Evolutionary conservation across 2,888 invertebrate species (phyloP).

Genomic region (Pycnomerus fuliginosus): DNA sequence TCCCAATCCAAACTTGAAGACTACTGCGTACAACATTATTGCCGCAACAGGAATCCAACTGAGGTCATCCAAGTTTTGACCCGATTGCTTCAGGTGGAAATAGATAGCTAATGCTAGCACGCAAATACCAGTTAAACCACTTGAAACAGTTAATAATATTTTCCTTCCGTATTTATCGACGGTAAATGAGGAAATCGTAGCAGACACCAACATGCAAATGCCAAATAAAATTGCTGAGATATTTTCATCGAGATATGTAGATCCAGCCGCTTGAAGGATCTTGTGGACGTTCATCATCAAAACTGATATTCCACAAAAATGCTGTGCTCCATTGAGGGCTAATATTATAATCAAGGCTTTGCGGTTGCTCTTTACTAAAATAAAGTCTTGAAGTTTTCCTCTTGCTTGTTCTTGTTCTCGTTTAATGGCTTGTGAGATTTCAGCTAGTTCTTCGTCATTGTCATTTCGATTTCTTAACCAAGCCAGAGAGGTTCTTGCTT

Average conservation of each 20-base stretch:
- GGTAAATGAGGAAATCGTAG: slow-evolving; percentile 40
- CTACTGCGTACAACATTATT: slow-evolving; percentile 47
- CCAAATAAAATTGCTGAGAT: slow-evolving; percentile 47
- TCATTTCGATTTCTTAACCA: slow-evolving; percentile 38
- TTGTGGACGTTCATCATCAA: slow-evolving; percentile 51
- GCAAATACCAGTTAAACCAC: slow-evolving; percentile 42
- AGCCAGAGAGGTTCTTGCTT: slow-evolving; percentile 41
- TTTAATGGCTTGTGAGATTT: slow-evolving; percentile 44
- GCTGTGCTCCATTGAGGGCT: slow-evolving; percentile 47
- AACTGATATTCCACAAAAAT: slow-evolving; percentile 48
- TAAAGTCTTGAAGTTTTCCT: slow-evolving; percentile 44
- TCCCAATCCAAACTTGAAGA: slow-evolving; percentile 48
- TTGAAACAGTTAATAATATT: slow-evolving; percentile 41
- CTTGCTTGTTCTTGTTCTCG: slow-evolving; percentile 43
- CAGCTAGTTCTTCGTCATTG: slow-evolving; percentile 43
- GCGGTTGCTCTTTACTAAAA: slow-evolving; percentile 45
- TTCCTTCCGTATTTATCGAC: slow-evolving; percentile 49
- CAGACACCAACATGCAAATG: slow-evolving; percentile 44
- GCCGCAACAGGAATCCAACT: slow-evolving; percentile 48
- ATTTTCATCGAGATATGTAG: slow-evolving; percentile 40
- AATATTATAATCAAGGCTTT: slow-evolving; percentile 48
- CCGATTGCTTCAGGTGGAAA: slow-evolving; percentile 42
- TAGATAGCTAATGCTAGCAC: slow-evolving; percentile 45
- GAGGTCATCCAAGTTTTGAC: slow-evolving; percentile 37
- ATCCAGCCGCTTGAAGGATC: slow-evolving; percentile 45